Base-by-base conservation (phyloP, 2,113 vertebrate genomes). In the Chunga burmeisteri region DNA sequence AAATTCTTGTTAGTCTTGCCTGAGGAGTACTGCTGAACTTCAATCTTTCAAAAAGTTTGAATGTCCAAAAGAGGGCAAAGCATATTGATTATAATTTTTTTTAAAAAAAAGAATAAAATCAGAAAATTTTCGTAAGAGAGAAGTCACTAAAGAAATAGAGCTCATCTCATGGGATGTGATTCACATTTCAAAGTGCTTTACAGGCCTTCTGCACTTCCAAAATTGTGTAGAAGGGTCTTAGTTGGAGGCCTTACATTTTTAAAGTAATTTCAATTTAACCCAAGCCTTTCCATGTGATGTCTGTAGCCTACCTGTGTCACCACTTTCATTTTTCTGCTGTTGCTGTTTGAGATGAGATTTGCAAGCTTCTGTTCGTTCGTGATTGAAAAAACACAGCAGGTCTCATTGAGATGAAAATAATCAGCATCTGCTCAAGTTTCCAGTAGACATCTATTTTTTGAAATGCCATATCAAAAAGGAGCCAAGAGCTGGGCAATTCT, bases 401-500 rank as follows among this genome's bases (percentile, higher is more conserved):
- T 44, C 88, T 88, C 52, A 12, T n/a, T 8, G 27, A 84, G 72
- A 75, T 19, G 77, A 74, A 93, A 91, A 74, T 72, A 67, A 16
- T 66, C 86, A 87, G 86, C 87, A 91, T 94, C 73, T 96, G 85
- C 61, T 75, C 52, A 95, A 62, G 67, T 65, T 88, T 92, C 61
- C 91, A 75, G 84, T 77, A 46, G 66, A 40, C 42, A 50, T 68
- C 42, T 7, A 38, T 59, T 80, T 10, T 53, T 53, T 59, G 27
- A 47, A 58, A 25, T 9, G 40, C 50, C 25, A 1, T 22, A 49
- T 55, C 83, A 67, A 9, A n/a, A 44, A 81, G 81, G 67, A 81
- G 68, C 58, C 84, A 56, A 80, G n/a, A 47, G 38, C 42, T 23
- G 62, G 66, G 42, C 14, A 42, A 55, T 44, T 9, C 12, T 12